These are phyloP conservation scores for Fulmarus glacialis DNA, from an alignment of 2,113 vertebrate species.

Conservation along the genomic window DNA sequence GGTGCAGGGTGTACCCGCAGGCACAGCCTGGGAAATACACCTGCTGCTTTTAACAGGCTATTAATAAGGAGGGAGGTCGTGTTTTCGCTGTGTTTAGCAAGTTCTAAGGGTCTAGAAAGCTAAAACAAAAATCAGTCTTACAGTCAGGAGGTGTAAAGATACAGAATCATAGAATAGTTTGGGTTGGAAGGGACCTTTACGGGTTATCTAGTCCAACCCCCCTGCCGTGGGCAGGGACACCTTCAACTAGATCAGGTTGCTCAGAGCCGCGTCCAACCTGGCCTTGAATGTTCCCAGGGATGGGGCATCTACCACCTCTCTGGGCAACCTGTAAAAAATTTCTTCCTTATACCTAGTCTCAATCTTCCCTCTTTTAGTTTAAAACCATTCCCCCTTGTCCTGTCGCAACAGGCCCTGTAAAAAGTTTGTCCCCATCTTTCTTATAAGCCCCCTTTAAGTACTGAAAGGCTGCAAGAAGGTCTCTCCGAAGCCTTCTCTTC, in stretches of 20 bases:
- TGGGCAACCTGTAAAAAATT: neutral
- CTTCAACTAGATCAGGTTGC: too few relatives aligned
- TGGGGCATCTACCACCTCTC: neutral
- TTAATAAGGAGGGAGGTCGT: accelerated
- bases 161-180: too few relatives aligned
- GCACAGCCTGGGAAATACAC: accelerated
- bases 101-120: neutral
- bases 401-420: accelerated
- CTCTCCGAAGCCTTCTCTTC: neutral
- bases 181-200: neutral
- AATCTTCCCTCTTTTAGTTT: neutral
- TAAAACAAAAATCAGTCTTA: neutral
- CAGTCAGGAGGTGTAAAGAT: neutral
- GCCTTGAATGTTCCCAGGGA: too few relatives aligned
- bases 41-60: neutral
- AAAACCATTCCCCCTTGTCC: neutral
- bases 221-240: neutral
- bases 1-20: neutral
- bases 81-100: too few relatives aligned
- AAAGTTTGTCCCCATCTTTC: neutral
- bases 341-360: neutral
- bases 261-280: too few relatives aligned
- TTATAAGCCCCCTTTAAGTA: neutral
- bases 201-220: neutral
- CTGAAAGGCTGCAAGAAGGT: neutral